phyloP scores from a whole-genome alignment of 2,797 vertebrate genomes.

The Amphiprion clarkii region DNA sequence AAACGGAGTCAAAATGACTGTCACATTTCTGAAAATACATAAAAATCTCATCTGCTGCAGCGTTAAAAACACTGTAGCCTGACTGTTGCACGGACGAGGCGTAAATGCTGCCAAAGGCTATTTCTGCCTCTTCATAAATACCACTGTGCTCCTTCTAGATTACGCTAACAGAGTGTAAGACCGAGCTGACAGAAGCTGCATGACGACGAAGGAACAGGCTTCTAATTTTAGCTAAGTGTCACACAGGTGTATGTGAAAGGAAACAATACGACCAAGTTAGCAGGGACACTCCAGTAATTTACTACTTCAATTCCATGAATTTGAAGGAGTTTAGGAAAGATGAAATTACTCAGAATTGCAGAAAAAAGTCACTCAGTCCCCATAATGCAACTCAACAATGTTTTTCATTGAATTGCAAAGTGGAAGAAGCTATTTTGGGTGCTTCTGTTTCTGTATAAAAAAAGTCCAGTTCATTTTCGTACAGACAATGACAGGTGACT shows the following conservation, averaged over 20 bases:
- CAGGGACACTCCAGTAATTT: neutral
- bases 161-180: conserved; percentile 17
- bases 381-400: neutral
- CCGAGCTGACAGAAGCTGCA: conserved; percentile 28
- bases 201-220: conserved; percentile 18
- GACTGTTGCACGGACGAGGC: conserved; percentile 43
- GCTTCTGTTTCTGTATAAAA: neutral
- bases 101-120: conserved; percentile 55
- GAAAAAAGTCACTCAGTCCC: neutral
- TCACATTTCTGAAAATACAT: conserved; percentile 25
- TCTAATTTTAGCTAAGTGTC: conserved; percentile 33
- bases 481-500: neutral
- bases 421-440: neutral
- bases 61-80: conserved; percentile 32
- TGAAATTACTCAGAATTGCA: neutral
- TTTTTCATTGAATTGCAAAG: neutral
- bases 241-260: conserved; percentile 22
- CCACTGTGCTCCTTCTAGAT: conserved; percentile 37
- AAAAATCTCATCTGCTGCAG: conserved; percentile 47
- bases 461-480: neutral
- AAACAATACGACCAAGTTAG: neutral
- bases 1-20: conserved; percentile 9
- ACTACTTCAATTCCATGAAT: neutral
- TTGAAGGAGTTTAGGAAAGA: neutral
- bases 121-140: conserved; percentile 56